Percentiles rank a stretch among this genome's conserved stretches.
phyloP scores from a whole-genome alignment of 2,888 invertebrate genomes.

The Ramazzottius varieornatus region DNA sequence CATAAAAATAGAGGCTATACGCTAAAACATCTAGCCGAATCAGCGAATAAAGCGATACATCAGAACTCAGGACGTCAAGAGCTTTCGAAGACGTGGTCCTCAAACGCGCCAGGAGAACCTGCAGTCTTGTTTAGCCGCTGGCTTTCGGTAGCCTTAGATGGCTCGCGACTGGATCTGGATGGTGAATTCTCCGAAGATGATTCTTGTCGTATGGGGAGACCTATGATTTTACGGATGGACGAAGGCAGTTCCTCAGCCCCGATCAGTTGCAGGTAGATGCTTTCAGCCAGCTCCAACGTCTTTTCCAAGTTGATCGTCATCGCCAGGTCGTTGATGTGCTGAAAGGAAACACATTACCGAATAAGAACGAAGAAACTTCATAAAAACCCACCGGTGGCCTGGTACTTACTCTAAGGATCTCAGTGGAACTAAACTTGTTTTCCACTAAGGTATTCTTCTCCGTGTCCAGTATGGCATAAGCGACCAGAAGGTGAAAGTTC shows the following conservation, averaged over 20 bases:
- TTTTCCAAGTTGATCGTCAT: slow-evolving; percentile 54
- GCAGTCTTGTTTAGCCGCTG: no score
- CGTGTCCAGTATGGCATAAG: slow-evolving; percentile 67
- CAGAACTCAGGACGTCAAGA: no score
- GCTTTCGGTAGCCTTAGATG: no score
- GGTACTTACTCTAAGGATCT: slow-evolving; percentile 57
- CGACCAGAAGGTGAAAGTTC: slow-evolving; percentile 78
- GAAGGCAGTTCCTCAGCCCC: slow-evolving; percentile 12
- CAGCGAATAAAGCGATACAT: no score
- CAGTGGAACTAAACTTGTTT: slow-evolving; percentile 73
- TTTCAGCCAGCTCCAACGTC: slow-evolving; percentile 60
- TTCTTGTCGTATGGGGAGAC: no score
- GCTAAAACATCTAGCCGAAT: no score
- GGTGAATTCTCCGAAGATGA: no score
- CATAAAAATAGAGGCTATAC: no score
- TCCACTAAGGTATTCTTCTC: slow-evolving; percentile 65
- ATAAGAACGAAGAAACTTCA: background rate
- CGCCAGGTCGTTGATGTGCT: slow-evolving; percentile 86
- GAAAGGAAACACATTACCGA: slow-evolving; percentile 18
- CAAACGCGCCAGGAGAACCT: no score
- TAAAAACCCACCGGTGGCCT: background rate
- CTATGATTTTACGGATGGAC: slow-evolving; percentile 9
- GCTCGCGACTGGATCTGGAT: no score
- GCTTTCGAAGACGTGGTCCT: no score
- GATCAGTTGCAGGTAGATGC: slow-evolving; percentile 57